Evolutionary conservation across 2,113 vertebrate species (phyloP).

Genomic region (Rhagologus leucostigma): DNA sequence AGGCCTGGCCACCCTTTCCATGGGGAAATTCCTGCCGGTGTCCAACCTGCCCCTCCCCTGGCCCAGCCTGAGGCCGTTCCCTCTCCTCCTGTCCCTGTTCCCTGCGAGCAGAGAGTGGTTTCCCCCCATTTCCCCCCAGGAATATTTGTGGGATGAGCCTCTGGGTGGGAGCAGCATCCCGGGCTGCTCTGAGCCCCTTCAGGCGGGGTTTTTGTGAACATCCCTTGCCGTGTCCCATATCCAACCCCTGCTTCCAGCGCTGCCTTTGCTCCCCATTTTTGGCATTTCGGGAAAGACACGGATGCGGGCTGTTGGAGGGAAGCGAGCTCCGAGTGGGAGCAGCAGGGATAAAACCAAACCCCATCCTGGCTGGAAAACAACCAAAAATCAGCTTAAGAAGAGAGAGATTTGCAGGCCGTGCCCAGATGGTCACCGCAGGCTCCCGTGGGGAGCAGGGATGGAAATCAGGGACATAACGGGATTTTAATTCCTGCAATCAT

Average conservation of each 20-base stretch:
- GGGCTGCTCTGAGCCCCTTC: neutral
- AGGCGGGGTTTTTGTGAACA: neutral
- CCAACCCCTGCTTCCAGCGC: accelerated
- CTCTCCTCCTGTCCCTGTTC: neutral
- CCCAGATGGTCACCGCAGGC: slow-evolving; percentile 11
- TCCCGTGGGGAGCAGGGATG: neutral
- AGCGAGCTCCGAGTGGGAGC: neutral
- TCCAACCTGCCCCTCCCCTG: neutral
- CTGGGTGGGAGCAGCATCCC: neutral
- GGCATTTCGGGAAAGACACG: neutral
- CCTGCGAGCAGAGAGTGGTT: neutral
- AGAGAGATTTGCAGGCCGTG: neutral
- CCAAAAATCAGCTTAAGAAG: neutral
- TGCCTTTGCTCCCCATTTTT: neutral
- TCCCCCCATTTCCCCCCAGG: neutral
- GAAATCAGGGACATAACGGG: neutral
- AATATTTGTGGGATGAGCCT: neutral
- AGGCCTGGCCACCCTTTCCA: neutral
- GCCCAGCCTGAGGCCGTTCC: neutral
- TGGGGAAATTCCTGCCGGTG: neutral
- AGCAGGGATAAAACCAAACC: neutral
- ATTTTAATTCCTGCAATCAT: slow-evolving; percentile 42
- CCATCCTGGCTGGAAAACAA: neutral
- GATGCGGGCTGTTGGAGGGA: neutral
- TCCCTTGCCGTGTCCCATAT: accelerated